Conservation (phyloP, 2,797 vertebrate genomes). For the Perdix hodgsoniae region DNA sequence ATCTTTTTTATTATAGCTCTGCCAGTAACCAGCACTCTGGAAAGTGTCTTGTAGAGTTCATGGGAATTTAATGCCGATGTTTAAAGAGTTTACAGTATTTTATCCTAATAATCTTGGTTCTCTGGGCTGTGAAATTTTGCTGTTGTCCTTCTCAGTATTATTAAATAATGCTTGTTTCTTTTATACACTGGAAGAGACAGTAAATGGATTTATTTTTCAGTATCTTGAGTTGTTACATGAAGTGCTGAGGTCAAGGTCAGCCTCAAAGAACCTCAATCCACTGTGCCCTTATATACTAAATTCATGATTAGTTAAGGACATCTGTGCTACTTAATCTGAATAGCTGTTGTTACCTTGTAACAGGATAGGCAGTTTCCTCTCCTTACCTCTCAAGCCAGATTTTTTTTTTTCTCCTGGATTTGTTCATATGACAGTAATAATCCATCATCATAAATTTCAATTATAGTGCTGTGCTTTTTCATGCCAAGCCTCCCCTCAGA, state of each 20-base stretch:
- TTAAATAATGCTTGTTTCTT: conserved; percentile 19
- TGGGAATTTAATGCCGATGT: not conserved
- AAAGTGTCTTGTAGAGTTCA: not conserved
- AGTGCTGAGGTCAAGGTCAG: not conserved
- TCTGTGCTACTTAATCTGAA: not conserved
- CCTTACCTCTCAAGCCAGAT: not conserved
- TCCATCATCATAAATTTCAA: not conserved
- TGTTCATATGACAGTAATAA: conserved; percentile 3
- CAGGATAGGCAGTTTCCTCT: not conserved
- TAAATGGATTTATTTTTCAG: not conserved
- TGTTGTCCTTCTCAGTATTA: conserved; percentile 10
- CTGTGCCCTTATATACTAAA: not conserved
- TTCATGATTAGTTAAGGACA: not conserved
- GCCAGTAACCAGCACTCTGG: not conserved
- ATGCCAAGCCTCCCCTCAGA: not conserved
- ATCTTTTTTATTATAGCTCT: conserved; percentile 2
- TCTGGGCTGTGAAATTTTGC: conserved; percentile 23
- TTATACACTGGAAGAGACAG: not conserved
- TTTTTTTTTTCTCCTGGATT: not conserved
- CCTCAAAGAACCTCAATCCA: not conserved
- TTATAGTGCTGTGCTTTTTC: not conserved
- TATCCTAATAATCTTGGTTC: not conserved
- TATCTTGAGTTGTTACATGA: not conserved
- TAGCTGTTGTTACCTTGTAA: conserved; percentile 1
- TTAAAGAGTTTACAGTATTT: conserved; percentile 27